These are phyloP conservation scores for Monochamus alternatus DNA, from an alignment of 2,888 invertebrate species.

Conservation along the genomic window DNA sequence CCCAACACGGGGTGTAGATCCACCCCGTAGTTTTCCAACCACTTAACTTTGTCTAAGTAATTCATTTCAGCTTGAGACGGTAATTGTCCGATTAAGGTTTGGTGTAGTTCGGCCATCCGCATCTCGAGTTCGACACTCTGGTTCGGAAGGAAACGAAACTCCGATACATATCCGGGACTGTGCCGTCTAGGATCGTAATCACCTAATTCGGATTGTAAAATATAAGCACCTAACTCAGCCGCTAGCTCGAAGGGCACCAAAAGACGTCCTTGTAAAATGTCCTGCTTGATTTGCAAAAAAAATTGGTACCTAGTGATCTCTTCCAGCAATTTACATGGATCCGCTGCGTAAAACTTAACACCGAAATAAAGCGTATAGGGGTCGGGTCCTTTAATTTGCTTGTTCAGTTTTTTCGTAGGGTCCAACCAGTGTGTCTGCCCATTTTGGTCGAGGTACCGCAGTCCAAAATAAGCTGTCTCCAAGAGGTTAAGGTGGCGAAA, in stretches of 20 bases:
- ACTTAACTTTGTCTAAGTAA: slow-evolving; percentile 97
- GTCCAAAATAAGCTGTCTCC: slow-evolving; percentile 97
- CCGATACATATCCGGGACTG: slow-evolving; percentile 92
- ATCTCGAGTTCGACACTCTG: slow-evolving; percentile 93
- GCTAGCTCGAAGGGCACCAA: slow-evolving; percentile 93
- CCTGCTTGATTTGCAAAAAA: slow-evolving; percentile 97
- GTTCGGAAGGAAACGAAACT: slow-evolving; percentile 93
- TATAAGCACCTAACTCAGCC: slow-evolving; percentile 92
- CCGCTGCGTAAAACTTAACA: slow-evolving; percentile 97
- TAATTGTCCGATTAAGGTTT: slow-evolving; percentile 90
- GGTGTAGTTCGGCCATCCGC: slow-evolving; percentile 90
- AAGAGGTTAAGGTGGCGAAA: slow-evolving; percentile 94
- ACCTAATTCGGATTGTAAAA: slow-evolving; percentile 96
- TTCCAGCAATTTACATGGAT: slow-evolving; percentile 95
- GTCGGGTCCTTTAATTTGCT: slow-evolving; percentile 83
- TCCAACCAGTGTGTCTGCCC: slow-evolving; percentile 99
- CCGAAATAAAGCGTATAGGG: slow-evolving; percentile 94
- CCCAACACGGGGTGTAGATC: slow-evolving; percentile 97
- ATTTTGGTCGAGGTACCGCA: slow-evolving; percentile 92
- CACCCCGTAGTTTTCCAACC: slow-evolving; percentile 99
- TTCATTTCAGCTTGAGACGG: slow-evolving; percentile 95
- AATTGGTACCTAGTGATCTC: slow-evolving; percentile 99
- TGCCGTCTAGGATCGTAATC: slow-evolving; percentile 94
- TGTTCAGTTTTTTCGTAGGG: slow-evolving; percentile 88
- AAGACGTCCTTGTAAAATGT: slow-evolving; percentile 93